Base-by-base conservation (phyloP, 2,888 invertebrate genomes). In the Megalurothrips usitatus region DNA sequence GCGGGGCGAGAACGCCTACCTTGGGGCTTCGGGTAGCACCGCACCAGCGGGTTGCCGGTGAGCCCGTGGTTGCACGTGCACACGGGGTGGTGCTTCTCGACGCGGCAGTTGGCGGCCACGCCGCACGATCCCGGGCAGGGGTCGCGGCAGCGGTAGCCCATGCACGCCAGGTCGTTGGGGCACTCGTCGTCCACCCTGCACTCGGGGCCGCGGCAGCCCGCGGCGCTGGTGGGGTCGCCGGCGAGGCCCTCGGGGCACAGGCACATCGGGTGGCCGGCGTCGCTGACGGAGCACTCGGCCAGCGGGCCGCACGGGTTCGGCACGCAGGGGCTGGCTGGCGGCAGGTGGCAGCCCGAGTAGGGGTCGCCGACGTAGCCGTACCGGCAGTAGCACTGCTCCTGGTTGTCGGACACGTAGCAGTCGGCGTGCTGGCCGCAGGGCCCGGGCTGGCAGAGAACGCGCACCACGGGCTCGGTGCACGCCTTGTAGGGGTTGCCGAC, bases 121-220 rank as follows among this genome's bases (percentile, higher is more conserved):
- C 95, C 96, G 86, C 96, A 96, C 34, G 92, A 91, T 79, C 94
- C 94, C 0, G 94, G 92, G 84, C 95, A 96, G 47, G 95, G 95
- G 87, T 95, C 93, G 83, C 91, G 89, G 85, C 96, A 96, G 84
- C 91, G 90, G 85, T 94, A 94, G 49, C 93, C 93, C 86, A 95
- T 93, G 85, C 96, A 96, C 34, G 94, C 93, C 87, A 91, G 91
- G 84, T 91, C 90, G 81, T 89, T 86, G 34, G 91, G 89, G 86
- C 96, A 96, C 86, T 95, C 95, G 81, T 92, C 92, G 85, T 96
- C 94, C 34, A 92, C 90, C 85, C 92, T 92, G 87, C 96, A 96
- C 88, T 95, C 94, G 82, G 92, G 92, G n/a, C 93, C 92, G 84
- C 92, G 91, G 84, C 95, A 95, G 10, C 94, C 94, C 79, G 89